These are phyloP conservation scores for Xanthorhoe spadicearia DNA, from an alignment of 2,888 invertebrate species.

Conservation along the genomic window DNA sequence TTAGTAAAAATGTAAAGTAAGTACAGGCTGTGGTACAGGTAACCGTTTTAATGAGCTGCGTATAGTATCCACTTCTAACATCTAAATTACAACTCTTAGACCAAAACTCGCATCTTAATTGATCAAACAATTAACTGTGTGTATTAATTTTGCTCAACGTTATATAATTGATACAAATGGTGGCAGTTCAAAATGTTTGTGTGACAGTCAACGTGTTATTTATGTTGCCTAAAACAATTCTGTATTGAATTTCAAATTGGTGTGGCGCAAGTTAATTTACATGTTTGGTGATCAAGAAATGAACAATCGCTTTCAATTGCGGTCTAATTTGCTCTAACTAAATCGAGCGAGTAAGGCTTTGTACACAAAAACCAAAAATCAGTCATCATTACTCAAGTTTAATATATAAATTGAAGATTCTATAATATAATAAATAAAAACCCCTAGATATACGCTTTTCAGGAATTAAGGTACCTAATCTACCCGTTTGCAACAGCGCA, in stretches of 20 bases:
- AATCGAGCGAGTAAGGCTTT: background rate
- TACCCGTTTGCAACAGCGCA: no score
- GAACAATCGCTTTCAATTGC: background rate
- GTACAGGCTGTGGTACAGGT: no score
- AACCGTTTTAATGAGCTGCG: no score
- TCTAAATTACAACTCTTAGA: conserved; percentile 4
- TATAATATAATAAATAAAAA: no score
- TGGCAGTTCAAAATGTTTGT: conserved; percentile 43
- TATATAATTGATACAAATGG: conserved; percentile 50
- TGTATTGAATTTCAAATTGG: conserved; percentile 32
- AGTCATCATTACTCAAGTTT: no score
- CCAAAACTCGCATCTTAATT: conserved; percentile 41
- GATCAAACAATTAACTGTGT: conserved; percentile 46
- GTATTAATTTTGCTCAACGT: conserved; percentile 40
- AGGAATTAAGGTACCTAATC: no score
- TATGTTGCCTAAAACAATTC: conserved; percentile 28
- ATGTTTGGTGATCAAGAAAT: conserved; percentile 5
- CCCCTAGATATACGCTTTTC: no score
- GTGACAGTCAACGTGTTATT: conserved; percentile 43
- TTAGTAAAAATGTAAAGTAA: no score
- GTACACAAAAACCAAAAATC: no score
- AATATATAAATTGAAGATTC: no score
- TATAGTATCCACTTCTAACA: background rate
- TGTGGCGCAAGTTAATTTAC: conserved; percentile 6
- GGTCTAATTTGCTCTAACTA: background rate